Percentiles rank a stretch among this genome's conserved stretches.
These are phyloP conservation scores for Diarsia dahlii DNA, from an alignment of 2,888 invertebrate genomes.

Conservation along the genomic window DNA sequence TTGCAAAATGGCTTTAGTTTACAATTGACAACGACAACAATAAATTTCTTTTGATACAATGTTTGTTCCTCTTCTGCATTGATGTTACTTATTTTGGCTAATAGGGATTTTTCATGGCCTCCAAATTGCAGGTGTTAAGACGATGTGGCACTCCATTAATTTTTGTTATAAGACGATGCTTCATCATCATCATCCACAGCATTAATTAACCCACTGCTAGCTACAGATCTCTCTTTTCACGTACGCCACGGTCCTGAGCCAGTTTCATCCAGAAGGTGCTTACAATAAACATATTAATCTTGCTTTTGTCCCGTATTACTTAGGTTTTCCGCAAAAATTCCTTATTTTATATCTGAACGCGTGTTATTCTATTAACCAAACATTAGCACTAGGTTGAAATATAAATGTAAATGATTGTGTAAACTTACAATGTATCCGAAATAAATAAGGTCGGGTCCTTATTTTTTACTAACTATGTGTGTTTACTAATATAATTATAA, in stretches of 20 bases:
- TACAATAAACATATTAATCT: background rate
- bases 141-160: background rate
- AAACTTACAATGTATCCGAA: no score
- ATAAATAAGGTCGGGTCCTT: no score
- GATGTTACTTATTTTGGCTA: background rate
- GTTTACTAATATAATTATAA: no score
- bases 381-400: background rate
- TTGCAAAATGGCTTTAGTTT: no score
- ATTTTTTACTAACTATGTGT: no score
- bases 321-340: background rate
- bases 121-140: background rate
- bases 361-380: background rate
- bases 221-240: no score
- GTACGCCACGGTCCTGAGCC: no score
- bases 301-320: background rate
- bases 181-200: no score
- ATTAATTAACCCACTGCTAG: no score
- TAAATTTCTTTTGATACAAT: no score
- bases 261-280: background rate
- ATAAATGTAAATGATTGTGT: no score
- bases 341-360: background rate
- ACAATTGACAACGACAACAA: no score
- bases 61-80: background rate
- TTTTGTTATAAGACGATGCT: background rate
- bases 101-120: background rate